A percentile compares a stretch with the other conserved stretches of the same genome.
phyloP scores from a whole-genome alignment of 1,140 invertebrate genomes.

The Drosophila tristis region DNA sequence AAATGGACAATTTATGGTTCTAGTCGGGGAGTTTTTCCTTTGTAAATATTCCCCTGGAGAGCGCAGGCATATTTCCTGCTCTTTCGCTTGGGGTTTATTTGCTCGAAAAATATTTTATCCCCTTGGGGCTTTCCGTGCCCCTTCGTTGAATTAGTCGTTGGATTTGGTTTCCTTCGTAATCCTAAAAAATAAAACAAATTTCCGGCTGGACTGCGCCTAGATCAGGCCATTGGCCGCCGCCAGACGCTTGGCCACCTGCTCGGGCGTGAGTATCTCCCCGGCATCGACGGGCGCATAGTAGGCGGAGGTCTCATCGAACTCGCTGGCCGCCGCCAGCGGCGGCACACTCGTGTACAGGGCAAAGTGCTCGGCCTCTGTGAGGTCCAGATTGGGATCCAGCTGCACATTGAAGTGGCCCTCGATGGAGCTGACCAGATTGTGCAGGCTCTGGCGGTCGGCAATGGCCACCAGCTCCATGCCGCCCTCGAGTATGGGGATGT shows the following conservation, averaged over 20 bases:
- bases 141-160: constrained; percentile 11
- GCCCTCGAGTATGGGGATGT: constrained; percentile 80
- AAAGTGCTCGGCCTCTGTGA: constrained; percentile 94
- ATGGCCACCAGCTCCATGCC: constrained; percentile 84
- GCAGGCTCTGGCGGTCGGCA: constrained; percentile 81
- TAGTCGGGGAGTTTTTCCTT: no score
- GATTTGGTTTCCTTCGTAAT: constrained; percentile 30
- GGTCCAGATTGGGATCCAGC: constrained; percentile 85
- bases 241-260: constrained; percentile 77
- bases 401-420: constrained; percentile 80
- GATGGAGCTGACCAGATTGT: constrained; percentile 76
- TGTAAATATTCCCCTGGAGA: not conserved
- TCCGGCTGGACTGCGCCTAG: not conserved
- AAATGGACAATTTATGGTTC: constrained; percentile 13
- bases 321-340: constrained; percentile 92
- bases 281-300: constrained; percentile 94
- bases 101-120: constrained; percentile 23
- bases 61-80: not conserved
- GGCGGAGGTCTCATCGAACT: constrained; percentile 94
- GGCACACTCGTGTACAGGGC: constrained; percentile 93
- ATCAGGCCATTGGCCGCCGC: constrained; percentile 61
- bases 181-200: constrained; percentile 32
- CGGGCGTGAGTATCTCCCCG: constrained; percentile 85
- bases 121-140: constrained; percentile 12
- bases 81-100: constrained; percentile 7